phyloP scores from a whole-genome alignment of 2,797 vertebrate species.

The Danio jaintianensis region DNA sequence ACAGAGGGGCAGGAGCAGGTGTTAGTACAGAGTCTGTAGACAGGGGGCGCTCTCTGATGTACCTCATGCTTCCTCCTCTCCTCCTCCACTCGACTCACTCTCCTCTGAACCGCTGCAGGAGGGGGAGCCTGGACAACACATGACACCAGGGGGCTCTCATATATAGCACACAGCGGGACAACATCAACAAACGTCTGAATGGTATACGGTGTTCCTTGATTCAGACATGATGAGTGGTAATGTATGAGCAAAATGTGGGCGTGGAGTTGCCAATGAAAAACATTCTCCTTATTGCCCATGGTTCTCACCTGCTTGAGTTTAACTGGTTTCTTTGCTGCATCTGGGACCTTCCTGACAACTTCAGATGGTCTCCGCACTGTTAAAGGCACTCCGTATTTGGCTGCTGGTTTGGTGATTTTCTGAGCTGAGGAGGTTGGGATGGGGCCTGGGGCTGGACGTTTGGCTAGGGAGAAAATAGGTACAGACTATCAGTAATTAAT shows the following conservation, averaged over 20 bases:
- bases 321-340: slow-evolving; percentile 79
- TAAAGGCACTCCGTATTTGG: slow-evolving; percentile 98
- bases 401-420: slow-evolving; percentile 97
- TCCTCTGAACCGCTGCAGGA: slow-evolving; percentile 83
- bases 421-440: slow-evolving; percentile 79
- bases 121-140: slow-evolving; percentile 87
- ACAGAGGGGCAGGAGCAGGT: slow-evolving; percentile 39
- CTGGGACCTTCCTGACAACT: slow-evolving; percentile 73
- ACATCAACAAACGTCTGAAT: slow-evolving; percentile 35
- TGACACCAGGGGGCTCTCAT: slow-evolving; percentile 73
- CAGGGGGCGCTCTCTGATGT: slow-evolving; percentile 74
- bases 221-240: not conserved
- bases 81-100: slow-evolving; percentile 87
- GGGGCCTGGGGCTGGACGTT: slow-evolving; percentile 84
- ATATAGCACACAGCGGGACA: slow-evolving; percentile 47
- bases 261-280: slow-evolving; percentile 9
- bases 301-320: slow-evolving; percentile 86
- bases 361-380: slow-evolving; percentile 81
- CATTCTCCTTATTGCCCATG: not conserved
- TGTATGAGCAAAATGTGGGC: slow-evolving; percentile 8
- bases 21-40: slow-evolving; percentile 52
- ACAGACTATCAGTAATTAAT: not conserved
- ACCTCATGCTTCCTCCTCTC: slow-evolving; percentile 91
- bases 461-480: slow-evolving; percentile 72
- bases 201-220: not conserved